Evolutionary conservation across 2,113 vertebrate genomes (phyloP), one percentile per base, ranked within the genome.

Genomic region (Thoracochromis brauschi): DNA sequence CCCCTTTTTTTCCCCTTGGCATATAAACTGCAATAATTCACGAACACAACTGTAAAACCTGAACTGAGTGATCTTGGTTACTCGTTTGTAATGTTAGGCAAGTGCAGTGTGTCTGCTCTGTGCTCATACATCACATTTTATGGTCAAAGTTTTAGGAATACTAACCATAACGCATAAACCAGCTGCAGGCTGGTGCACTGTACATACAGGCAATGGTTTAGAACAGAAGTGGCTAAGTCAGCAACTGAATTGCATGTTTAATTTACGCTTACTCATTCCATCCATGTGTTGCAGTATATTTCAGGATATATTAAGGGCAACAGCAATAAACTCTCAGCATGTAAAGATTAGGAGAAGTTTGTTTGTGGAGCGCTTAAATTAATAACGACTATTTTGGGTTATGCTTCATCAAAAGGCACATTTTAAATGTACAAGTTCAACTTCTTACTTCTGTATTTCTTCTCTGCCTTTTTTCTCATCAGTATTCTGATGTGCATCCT

Each of bases 1-100:
- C 9, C 9, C 3, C 0, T 0, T 2, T 9, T 35, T 3, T 0
- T 0, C 0, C 63, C 10, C 17, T 17, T 42, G 8, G 21, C 21
- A 45, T 73, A 0, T 9, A 42, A 45, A 7, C 38, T 16, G 2
- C 68, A 26, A 7, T 73, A 47, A 73, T 26, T 26, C 21, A 42
- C 24, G 14, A 73, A 45, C 5, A 73, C n/a, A 29, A 0, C 13
- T 17, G 40, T 45, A 73, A 73, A 73, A 47, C 21, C 40, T 73
- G 68, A 73, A 47, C 40, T 29, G 14, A 47, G 68, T 45, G 40
- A 10, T 26, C 21, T 1, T 29, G 9, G 14, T 73, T 2, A 45
- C 68, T 0, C 14, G 4, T 29, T 26, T 45, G 73, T 78, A 49
- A 51, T 78, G 3, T 51, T 33, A 51, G 17, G 73, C 24, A 78